These are phyloP conservation scores for Pholis gunnellus DNA, from an alignment of 2,113 vertebrate species.

Conservation along the genomic window DNA sequence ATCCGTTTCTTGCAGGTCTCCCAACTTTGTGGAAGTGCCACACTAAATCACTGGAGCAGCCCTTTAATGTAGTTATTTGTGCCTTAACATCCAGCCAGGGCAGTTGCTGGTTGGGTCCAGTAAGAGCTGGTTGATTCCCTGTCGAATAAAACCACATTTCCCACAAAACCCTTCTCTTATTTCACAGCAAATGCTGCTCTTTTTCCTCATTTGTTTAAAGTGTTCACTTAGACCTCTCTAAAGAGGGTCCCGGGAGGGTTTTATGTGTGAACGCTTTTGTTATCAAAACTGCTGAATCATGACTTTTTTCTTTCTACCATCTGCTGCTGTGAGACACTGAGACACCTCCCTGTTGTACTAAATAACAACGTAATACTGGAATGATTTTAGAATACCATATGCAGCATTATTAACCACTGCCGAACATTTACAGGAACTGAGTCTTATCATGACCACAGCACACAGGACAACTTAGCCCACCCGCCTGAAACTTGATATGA, in stretches of 20 bases:
- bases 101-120: background rate
- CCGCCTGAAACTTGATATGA: slow-evolving; percentile 1
- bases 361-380: background rate
- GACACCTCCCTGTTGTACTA: too few relatives aligned
- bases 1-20: background rate
- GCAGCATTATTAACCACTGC: background rate
- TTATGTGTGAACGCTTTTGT: background rate
- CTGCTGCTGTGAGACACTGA: too few relatives aligned
- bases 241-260: background rate
- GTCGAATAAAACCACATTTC: slow-evolving; percentile 16
- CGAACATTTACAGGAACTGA: background rate
- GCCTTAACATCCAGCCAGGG: background rate
- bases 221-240: background rate
- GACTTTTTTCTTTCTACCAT: background rate
- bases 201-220: background rate
- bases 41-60: background rate
- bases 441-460: background rate
- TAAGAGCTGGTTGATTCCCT: background rate
- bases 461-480: background rate
- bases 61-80: background rate
- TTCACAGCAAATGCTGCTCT: background rate
- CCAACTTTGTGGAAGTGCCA: background rate
- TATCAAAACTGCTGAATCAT: background rate
- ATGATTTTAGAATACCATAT: background rate
- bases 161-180: background rate